Evolutionary conservation across 2,888 invertebrate species (phyloP), one percentile per base, ranked within the genome.

Genomic region (Plutella xylostella): DNA sequence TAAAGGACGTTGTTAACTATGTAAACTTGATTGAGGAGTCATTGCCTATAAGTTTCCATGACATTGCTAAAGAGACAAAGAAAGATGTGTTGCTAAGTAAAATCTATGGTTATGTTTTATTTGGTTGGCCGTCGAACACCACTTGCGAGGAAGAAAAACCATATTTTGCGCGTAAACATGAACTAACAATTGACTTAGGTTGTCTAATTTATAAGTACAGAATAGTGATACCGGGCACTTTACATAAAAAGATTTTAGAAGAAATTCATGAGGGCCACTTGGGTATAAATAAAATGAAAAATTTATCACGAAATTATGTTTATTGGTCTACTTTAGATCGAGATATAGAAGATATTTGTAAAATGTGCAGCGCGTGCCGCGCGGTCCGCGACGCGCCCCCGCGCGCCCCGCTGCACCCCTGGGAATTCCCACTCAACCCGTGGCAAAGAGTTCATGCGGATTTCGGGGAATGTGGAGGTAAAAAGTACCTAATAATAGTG

Each of bases 221-320:
- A 15, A 22, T 53, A 1, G 45, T 55, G 1, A 47, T 52, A 7
- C 53, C 53, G 2, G 1, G 21, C 1, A 6, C 17, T 1, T 47
- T 45, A 4, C 19, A 45, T 14, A 35, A 48, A 28, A 33, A 33
- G 3, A 46, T 54, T 41, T 42, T 53, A 31, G 4, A 34, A 3
- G 50, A 52, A 25, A 42, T 54, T 7, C 51, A 54, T 28, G 30
- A 17, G 0, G 28, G 45, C 0, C 51, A 53, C 44, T 45, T 51
- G 12, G 53, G 55, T 2, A 44, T 53, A 9, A 40, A 46, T 11
- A 53, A 55, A 46, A 51, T 44, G 11, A 55, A 53, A 46, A 43
- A 34, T 17, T 22, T 14, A 0, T 51, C 51, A 9, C 47, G 52
- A 7, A 47, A 45, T 43, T 41, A 45, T 22, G 44, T 54, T 45